Percentiles rank a stretch among this genome's conserved stretches.
Evolutionary conservation across 2,888 invertebrate genomes (phyloP).

Genomic region (Pyrocoelia pectoralis): DNA sequence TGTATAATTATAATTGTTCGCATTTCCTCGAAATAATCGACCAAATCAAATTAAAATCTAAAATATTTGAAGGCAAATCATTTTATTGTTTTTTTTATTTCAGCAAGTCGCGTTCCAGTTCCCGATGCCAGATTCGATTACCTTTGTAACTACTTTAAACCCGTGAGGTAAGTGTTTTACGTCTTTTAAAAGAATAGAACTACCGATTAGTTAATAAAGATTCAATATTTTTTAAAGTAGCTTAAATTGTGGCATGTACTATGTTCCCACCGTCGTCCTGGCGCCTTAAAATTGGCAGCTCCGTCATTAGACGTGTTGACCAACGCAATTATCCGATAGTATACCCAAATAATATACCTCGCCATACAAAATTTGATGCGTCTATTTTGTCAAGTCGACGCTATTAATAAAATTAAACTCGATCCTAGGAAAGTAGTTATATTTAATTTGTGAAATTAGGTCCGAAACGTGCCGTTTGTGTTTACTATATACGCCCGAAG

Average conservation of each 20-base stretch:
- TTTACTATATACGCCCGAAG: too few relatives aligned
- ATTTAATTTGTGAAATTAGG: too few relatives aligned
- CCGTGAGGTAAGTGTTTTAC: constrained; percentile 75
- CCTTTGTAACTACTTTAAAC: constrained; percentile 93
- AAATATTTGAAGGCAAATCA: too few relatives aligned
- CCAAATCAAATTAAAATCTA: too few relatives aligned
- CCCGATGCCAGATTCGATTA: constrained; percentile 94
- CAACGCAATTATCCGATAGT: constrained; percentile 36
- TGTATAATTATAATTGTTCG: too few relatives aligned
- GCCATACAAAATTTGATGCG: constrained; percentile 16
- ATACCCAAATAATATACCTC: constrained; percentile 23
- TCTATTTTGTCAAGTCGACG: constrained; percentile 14
- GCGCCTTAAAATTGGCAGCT: constrained; percentile 54
- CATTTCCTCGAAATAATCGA: too few relatives aligned
- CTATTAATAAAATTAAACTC: constrained; percentile 1
- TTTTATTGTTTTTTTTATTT: constrained; percentile 46
- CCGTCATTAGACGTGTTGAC: constrained; percentile 47
- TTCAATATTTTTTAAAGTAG: constrained; percentile 37
- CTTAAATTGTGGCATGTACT: constrained; percentile 33
- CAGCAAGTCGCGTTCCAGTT: constrained; percentile 94
- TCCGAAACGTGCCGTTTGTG: too few relatives aligned
- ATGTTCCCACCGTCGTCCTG: constrained; percentile 50
- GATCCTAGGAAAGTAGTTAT: background rate
- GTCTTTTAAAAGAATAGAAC: background rate
- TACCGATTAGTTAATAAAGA: constrained; percentile 36